Conservation (phyloP, 2,888 invertebrate genomes). For the Caenorhabditis parvicauda region DNA sequence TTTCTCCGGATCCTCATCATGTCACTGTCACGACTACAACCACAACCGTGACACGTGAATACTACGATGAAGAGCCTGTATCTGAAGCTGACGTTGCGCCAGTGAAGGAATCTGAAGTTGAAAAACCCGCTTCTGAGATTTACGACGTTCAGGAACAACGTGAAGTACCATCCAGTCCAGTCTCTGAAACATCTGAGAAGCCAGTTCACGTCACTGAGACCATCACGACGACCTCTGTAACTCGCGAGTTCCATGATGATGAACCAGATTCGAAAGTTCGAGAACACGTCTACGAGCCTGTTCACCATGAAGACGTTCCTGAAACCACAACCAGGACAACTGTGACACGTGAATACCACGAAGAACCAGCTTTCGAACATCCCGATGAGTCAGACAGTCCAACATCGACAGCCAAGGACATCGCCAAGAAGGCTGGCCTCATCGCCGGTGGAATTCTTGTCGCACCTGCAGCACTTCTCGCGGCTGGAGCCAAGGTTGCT, state of each 20-base stretch:
- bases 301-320: neutral
- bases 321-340: constrained; percentile 1
- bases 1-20: neutral
- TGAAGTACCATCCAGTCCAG: constrained; percentile 8
- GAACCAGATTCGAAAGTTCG: neutral
- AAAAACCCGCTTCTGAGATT: neutral
- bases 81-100: neutral
- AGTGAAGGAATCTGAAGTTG: neutral
- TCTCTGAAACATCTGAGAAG: no score
- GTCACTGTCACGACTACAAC: constrained; percentile 8
- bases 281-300: neutral
- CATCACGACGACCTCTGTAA: constrained; percentile 9
- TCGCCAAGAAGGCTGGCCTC: constrained; percentile 41
- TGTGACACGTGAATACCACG: neutral
- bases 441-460: constrained; percentile 45
- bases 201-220: constrained; percentile 1
- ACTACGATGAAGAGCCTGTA: constrained; percentile 5
- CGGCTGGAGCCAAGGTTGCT: constrained; percentile 41
- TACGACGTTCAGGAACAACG: neutral
- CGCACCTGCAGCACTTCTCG: constrained; percentile 42
- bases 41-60: constrained; percentile 5
- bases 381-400: neutral
- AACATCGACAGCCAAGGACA: no score
- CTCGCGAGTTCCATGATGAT: constrained; percentile 6
- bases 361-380: neutral